Evolutionary conservation across 2,113 vertebrate genomes (phyloP).

Genomic region (Oxygymnocypris stewartii): DNA sequence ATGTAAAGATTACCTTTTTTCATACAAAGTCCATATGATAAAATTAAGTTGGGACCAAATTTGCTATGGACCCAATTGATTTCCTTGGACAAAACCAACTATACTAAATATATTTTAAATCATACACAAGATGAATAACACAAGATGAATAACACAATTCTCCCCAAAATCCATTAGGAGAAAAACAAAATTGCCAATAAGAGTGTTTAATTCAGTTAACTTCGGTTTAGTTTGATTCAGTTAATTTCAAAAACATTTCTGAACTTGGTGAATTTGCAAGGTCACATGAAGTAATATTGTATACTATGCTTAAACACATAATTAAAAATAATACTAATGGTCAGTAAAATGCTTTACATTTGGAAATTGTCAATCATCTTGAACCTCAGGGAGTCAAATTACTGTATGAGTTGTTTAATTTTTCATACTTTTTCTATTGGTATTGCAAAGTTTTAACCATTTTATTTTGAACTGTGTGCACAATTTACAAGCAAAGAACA

Average conservation of each 20-base stretch:
- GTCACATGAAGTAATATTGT: too few species aligned
- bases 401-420: neutral
- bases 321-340: neutral
- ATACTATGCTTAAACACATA: too few species aligned
- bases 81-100: neutral
- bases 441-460: neutral
- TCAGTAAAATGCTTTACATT: neutral
- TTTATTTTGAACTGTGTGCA: neutral
- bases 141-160: too few species aligned
- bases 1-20: neutral
- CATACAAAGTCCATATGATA: neutral
- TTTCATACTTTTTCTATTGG: neutral
- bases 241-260: too few species aligned
- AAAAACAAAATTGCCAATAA: too few species aligned
- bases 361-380: neutral
- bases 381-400: neutral
- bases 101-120: too few species aligned
- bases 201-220: too few species aligned
- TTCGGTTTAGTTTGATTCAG: too few species aligned
- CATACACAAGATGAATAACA: too few species aligned
- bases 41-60: neutral
- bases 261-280: too few species aligned
- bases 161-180: too few species aligned
- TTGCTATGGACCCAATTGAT: neutral
- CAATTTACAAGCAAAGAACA: neutral